Conservation (phyloP, 2,888 invertebrate genomes). For the Girardia tigrina region DNA sequence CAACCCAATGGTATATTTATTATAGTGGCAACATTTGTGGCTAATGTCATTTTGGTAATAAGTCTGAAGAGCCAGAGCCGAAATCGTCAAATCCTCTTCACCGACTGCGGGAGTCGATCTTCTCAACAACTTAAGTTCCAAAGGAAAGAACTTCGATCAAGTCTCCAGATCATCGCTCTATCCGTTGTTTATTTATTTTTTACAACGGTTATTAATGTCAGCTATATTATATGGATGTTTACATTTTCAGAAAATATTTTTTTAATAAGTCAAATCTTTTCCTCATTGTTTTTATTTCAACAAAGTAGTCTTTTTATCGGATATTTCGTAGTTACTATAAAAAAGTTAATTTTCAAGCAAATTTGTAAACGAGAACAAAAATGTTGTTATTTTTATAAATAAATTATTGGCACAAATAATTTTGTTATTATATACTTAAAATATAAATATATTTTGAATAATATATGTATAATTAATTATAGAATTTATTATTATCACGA, state of each 20-base stretch:
- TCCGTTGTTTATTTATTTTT: not conserved
- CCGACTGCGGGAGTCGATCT: not conserved
- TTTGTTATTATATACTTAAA: too few relatives aligned
- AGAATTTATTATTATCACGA: too few relatives aligned
- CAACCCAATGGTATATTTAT: not conserved
- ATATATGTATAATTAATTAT: too few relatives aligned
- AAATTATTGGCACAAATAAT: too few relatives aligned
- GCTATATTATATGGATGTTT: slow-evolving; percentile 19
- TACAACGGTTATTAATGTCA: not conserved
- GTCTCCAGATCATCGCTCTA: not conserved
- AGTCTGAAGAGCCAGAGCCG: not conserved
- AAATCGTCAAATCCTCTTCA: not conserved
- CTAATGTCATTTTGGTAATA: not conserved
- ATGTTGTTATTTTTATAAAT: not conserved
- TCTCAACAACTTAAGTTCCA: slow-evolving; percentile 9
- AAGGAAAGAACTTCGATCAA: not conserved
- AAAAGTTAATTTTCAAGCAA: not conserved
- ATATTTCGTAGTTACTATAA: not conserved
- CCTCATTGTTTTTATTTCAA: not conserved
- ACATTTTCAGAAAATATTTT: not conserved
- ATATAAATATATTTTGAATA: too few relatives aligned
- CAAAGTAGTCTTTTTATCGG: not conserved
- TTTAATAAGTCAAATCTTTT: not conserved
- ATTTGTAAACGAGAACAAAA: not conserved
- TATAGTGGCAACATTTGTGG: not conserved